These are phyloP conservation scores for Grapholita molesta DNA, from an alignment of 1,140 invertebrate species.

Conservation along the genomic window DNA sequence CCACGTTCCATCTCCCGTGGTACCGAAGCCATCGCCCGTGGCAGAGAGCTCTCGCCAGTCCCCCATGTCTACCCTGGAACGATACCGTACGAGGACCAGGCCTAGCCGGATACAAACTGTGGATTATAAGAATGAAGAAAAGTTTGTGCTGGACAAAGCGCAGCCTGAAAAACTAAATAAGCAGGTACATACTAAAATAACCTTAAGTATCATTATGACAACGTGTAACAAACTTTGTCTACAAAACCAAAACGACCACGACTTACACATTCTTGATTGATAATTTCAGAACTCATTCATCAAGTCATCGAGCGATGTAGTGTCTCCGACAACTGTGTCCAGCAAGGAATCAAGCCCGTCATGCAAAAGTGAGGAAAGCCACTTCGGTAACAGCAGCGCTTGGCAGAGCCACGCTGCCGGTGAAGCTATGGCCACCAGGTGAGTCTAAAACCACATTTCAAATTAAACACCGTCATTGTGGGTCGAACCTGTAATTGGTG, in stretches of 20 bases:
- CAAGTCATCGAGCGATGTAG: conserved; percentile 58
- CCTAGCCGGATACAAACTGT: conserved; percentile 52
- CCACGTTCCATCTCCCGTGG: conserved; percentile 49
- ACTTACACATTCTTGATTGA: not conserved
- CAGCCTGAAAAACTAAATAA: conserved; percentile 73
- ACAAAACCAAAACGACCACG: too few species aligned
- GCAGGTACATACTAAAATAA: conserved; percentile 52
- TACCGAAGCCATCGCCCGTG: conserved; percentile 41
- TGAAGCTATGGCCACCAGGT: conserved; percentile 77
- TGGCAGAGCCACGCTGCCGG: conserved; percentile 72
- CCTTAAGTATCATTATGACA: too few species aligned
- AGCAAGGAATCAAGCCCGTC: conserved; percentile 76
- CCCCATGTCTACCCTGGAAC: conserved; percentile 65
- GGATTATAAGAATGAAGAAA: conserved; percentile 70
- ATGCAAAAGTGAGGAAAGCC: conserved; percentile 72
- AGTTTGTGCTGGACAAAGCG: conserved; percentile 67
- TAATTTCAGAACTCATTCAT: conserved; percentile 65
- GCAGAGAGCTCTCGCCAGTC: conserved; percentile 40
- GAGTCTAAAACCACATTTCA: not conserved
- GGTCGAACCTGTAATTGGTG: not conserved
- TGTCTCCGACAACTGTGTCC: conserved; percentile 63
- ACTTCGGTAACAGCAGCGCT: conserved; percentile 60
- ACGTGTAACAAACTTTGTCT: too few species aligned
- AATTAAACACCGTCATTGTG: conserved; percentile 12
- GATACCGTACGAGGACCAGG: conserved; percentile 64